These are phyloP conservation scores for Drosophila nigrodunni DNA, from an alignment of 1,140 invertebrate genomes.

Conservation along the genomic window DNA sequence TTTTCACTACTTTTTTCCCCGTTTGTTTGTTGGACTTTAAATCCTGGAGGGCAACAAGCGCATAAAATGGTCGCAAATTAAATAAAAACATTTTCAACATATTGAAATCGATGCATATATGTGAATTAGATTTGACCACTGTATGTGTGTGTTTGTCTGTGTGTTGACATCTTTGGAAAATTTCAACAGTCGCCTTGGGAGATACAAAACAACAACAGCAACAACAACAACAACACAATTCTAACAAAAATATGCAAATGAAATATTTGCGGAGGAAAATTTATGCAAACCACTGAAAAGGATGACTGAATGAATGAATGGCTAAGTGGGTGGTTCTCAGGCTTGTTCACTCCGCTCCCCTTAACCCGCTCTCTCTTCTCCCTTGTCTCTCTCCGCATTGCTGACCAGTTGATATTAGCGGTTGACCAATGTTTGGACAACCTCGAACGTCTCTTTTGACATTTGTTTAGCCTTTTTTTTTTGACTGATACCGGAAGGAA, in stretches of 20 bases:
- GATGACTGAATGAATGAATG: constrained; percentile 30
- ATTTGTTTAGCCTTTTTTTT: constrained; percentile 35
- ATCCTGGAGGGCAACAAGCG: constrained; percentile 12
- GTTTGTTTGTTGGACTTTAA: neutral
- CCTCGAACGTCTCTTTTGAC: constrained; percentile 22
- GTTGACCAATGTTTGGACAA: constrained; percentile 19
- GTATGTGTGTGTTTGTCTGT: constrained; percentile 11
- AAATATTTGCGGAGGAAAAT: constrained; percentile 51
- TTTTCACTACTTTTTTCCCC: neutral
- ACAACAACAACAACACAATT: constrained; percentile 23
- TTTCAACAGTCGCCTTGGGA: constrained; percentile 7
- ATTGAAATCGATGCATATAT: constrained; percentile 44
- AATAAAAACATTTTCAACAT: constrained; percentile 55
- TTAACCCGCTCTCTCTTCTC: neutral
- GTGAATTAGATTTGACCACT: constrained; percentile 32
- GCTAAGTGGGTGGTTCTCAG: neutral
- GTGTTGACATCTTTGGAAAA: constrained; percentile 35
- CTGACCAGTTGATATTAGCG: constrained; percentile 27
- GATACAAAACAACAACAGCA: constrained; percentile 17
- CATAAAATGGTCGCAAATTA: constrained; percentile 34
- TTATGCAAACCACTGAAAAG: constrained; percentile 48
- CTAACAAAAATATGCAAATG: constrained; percentile 54
- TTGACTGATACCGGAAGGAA: no score
- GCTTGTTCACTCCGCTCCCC: no score
- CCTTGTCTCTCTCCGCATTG: neutral